A percentile compares a stretch with the other conserved stretches of the same genome.
These are phyloP conservation scores for Apostichopus parvimensis DNA, from an alignment of 35 echinoderm and acorn worm genomes.

Conservation along the genomic window DNA sequence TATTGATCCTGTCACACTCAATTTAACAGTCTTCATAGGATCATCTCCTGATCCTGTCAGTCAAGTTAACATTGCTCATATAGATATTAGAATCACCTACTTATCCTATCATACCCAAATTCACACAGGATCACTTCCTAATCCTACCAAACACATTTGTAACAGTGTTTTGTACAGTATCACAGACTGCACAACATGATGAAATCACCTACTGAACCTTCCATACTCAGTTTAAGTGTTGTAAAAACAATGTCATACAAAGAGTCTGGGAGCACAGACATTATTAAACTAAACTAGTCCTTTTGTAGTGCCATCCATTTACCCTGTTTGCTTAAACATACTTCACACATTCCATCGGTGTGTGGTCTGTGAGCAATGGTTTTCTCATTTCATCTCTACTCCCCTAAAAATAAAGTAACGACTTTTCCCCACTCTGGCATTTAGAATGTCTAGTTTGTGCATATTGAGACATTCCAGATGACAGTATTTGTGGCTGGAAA, in stretches of 20 bases:
- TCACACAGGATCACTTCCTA: no score
- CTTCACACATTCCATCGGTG: slow-evolving; percentile 3
- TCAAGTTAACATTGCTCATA: no score
- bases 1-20: no score
- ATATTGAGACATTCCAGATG: slow-evolving; percentile 31
- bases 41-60: no score
- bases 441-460: slow-evolving; percentile 36
- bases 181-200: no score
- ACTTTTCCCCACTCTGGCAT: slow-evolving; percentile 22
- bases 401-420: slow-evolving; percentile 25
- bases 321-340: slow-evolving; percentile 20
- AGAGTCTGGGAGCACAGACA: not conserved
- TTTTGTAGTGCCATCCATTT: not conserved
- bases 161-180: no score
- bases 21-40: no score
- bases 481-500: not conserved
- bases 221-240: not conserved
- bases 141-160: no score
- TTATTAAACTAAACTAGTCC: not conserved
- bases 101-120: no score
- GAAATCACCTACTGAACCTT: no score
- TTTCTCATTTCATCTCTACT: not conserved
- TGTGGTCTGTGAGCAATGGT: slow-evolving; percentile 22
- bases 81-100: no score
- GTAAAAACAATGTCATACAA: not conserved